A percentile compares a stretch with the other conserved stretches of the same genome.
Evolutionary conservation across 2,797 vertebrate species (phyloP).

Genomic region (Eulemur albifrons): DNA sequence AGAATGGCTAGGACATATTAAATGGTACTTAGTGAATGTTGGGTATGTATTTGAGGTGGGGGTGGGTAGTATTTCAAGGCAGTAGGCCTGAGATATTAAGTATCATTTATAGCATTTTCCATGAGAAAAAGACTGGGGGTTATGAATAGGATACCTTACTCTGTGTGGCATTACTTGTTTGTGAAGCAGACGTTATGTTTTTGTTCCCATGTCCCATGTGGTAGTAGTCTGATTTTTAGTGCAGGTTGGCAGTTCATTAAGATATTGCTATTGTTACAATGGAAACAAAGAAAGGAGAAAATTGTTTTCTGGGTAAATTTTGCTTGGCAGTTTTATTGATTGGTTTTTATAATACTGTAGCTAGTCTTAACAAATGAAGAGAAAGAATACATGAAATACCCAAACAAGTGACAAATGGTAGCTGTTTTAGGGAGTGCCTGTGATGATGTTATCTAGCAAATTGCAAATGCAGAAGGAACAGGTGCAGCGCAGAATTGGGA

Average conservation of each 20-base stretch:
- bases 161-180: background rate
- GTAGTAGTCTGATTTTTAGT: background rate
- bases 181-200: background rate
- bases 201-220: background rate
- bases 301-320: constrained; percentile 34
- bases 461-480: constrained; percentile 2
- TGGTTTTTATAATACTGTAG: constrained; percentile 14
- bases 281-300: constrained; percentile 37
- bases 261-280: background rate
- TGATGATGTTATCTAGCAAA: constrained; percentile 46
- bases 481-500: constrained; percentile 10
- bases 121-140: background rate
- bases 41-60: background rate
- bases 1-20: background rate
- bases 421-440: background rate
- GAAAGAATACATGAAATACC: background rate
- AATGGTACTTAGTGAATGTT: background rate
- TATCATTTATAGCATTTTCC: constrained; percentile 22
- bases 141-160: background rate
- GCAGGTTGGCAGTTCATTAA: constrained; percentile 7
- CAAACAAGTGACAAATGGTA: constrained; percentile 37
- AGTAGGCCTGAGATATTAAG: background rate
- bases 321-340: constrained; percentile 35
- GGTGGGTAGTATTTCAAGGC: background rate
- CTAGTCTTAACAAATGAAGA: background rate